Conservation (phyloP, 2,888 invertebrate species). For the Abrostola triplasia region DNA sequence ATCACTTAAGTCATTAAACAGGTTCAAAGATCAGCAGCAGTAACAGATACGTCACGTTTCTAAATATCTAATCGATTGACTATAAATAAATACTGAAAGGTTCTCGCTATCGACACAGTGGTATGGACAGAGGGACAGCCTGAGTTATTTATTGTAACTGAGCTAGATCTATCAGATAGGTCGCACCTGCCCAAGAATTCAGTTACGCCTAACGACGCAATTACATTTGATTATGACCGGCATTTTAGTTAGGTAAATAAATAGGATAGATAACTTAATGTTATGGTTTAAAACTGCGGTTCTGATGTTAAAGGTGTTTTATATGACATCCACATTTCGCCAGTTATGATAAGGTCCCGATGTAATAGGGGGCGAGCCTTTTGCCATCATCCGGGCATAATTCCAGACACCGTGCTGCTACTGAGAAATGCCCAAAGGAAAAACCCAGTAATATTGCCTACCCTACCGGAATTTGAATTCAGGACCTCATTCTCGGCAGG, state of each 20-base stretch:
- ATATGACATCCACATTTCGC: no score
- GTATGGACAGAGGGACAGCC: constrained; percentile 40
- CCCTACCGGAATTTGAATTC: no score
- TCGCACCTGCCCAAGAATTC: constrained; percentile 45
- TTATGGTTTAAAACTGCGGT: no score
- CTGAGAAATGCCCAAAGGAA: no score
- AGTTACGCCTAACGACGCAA: constrained; percentile 22
- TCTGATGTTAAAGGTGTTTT: no score
- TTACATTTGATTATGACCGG: constrained; percentile 22
- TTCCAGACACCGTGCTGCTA: no score
- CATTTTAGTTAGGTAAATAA: constrained; percentile 8
- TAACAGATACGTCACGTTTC: constrained; percentile 34
- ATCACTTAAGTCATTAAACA: constrained; percentile 43
- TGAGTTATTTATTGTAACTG: constrained; percentile 55
- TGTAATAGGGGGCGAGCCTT: no score
- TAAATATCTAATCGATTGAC: constrained; percentile 25
- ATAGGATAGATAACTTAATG: neutral
- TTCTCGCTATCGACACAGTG: constrained; percentile 44
- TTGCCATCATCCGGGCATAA: no score
- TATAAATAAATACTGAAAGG: constrained; percentile 44
- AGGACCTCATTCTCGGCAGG: no score
- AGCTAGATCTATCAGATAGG: constrained; percentile 46
- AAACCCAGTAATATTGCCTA: no score
- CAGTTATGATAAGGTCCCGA: no score
- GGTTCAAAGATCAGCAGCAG: constrained; percentile 45